A percentile compares a stretch with the other conserved stretches of the same genome.
These are phyloP conservation scores for Rhopalosiphum nymphaeae DNA, from an alignment of 2,888 invertebrate genomes.

Conservation along the genomic window DNA sequence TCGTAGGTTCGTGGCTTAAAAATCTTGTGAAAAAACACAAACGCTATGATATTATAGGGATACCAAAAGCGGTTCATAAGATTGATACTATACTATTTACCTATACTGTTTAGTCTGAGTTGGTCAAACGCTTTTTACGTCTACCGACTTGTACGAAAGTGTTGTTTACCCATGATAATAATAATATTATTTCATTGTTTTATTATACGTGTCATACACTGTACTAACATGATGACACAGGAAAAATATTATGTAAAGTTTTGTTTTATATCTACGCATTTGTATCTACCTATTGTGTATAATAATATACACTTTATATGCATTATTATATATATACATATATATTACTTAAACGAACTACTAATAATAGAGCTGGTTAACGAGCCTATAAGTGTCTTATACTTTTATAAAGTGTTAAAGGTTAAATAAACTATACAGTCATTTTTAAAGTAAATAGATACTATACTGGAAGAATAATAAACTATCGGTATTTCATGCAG, in stretches of 20 bases:
- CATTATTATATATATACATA: not conserved
- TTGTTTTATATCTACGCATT: not conserved
- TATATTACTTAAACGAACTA: not conserved
- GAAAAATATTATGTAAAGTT: not conserved
- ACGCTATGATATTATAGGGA: not conserved
- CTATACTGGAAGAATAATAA: not conserved
- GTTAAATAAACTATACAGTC: not conserved
- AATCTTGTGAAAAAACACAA: not conserved
- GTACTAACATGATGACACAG: not conserved
- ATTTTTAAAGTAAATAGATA: not conserved
- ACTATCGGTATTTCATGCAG: not conserved
- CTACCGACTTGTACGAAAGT: not conserved
- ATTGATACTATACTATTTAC: not conserved
- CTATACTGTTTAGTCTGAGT: not conserved
- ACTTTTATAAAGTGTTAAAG: not conserved
- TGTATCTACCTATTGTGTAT: not conserved
- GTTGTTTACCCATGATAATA: not conserved
- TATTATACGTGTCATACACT: not conserved
- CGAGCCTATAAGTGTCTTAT: not conserved
- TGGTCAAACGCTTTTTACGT: not conserved
- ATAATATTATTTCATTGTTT: not conserved
- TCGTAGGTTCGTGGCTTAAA: not conserved
- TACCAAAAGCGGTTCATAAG: not conserved
- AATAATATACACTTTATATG: conserved; percentile 8
- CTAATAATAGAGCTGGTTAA: not conserved